These are phyloP conservation scores for Nephrotoma appendiculata DNA, from an alignment of 2,888 invertebrate genomes.

Conservation along the genomic window DNA sequence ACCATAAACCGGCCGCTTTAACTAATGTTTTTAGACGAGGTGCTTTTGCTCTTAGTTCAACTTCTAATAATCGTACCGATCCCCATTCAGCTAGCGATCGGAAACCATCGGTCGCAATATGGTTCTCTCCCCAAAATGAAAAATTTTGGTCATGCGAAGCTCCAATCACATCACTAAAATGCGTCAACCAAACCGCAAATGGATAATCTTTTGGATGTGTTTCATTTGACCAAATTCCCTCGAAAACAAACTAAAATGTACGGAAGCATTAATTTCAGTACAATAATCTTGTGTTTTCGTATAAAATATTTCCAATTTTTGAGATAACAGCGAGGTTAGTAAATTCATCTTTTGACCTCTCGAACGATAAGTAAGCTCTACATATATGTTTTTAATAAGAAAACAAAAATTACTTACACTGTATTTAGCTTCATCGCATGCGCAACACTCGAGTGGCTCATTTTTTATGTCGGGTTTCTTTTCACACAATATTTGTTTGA, in stretches of 20 bases:
- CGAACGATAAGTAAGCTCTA: not conserved
- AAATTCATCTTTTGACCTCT: not conserved
- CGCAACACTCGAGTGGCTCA: conserved; percentile 61
- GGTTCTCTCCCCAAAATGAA: conserved; percentile 84
- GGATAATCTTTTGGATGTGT: conserved; percentile 97
- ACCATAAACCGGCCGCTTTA: conserved; percentile 80
- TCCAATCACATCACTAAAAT: conserved; percentile 94
- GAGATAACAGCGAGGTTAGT: not conserved
- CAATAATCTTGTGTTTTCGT: not conserved
- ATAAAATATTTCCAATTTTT: not conserved
- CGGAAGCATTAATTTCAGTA: not conserved
- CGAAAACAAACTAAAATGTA: conserved; percentile 52
- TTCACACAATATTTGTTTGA: conserved; percentile 69
- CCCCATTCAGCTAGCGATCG: conserved; percentile 57
- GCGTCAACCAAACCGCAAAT: conserved; percentile 74
- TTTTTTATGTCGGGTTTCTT: conserved; percentile 37
- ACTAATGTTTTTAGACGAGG: conserved; percentile 66
- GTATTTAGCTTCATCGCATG: conserved; percentile 94
- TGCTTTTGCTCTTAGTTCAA: conserved; percentile 74
- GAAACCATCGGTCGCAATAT: conserved; percentile 76
- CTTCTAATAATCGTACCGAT: conserved; percentile 73
- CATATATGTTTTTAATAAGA: not conserved
- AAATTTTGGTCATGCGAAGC: conserved; percentile 82
- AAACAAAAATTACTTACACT: conserved; percentile 38
- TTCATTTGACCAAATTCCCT: conserved; percentile 89